Conservation (phyloP, 2,797 vertebrate species). For the Anguilla obscura region DNA sequence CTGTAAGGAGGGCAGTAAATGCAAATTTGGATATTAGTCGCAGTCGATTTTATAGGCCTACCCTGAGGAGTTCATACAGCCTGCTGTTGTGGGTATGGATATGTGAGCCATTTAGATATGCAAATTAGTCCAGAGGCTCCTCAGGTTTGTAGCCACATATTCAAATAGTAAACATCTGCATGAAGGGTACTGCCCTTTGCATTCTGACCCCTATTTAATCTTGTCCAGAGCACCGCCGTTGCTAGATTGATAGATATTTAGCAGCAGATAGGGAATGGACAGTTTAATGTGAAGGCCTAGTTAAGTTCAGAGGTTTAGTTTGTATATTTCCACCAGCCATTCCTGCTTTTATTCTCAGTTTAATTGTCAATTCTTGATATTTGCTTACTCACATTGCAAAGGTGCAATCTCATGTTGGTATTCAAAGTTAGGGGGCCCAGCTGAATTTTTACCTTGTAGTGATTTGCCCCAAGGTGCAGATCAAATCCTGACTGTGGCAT, state of each 20-base stretch:
- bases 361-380: neutral
- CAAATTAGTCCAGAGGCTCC: no score
- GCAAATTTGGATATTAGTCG: neutral
- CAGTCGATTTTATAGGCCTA: neutral
- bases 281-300: neutral
- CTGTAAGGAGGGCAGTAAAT: neutral
- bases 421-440: neutral
- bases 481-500: neutral
- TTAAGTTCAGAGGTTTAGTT: no score
- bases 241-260: neutral
- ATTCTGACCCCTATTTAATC: neutral
- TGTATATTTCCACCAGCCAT: neutral
- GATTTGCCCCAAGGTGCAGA: neutral
- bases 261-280: neutral
- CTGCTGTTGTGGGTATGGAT: neutral
- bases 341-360: neutral
- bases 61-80: neutral
- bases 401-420: neutral
- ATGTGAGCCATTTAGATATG: no score
- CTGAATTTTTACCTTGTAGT: neutral
- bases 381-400: no score
- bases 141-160: no score
- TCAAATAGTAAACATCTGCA: neutral
- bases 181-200: neutral
- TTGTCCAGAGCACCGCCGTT: neutral